These are phyloP conservation scores for Dendropsophus ebraccatus DNA, from an alignment of 2,113 vertebrate species.

Conservation along the genomic window DNA sequence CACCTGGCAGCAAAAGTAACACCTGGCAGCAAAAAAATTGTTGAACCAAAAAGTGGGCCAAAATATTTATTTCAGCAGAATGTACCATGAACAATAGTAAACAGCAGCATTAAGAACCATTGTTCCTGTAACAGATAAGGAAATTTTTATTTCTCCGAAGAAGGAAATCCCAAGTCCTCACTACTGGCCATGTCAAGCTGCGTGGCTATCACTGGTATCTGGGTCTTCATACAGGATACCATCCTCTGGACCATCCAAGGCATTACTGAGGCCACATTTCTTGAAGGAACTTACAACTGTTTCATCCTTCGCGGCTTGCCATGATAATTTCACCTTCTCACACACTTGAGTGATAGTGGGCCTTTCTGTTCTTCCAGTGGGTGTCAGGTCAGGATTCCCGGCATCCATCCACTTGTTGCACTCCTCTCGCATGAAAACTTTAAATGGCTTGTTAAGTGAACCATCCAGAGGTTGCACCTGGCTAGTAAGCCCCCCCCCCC, in stretches of 20 bases:
- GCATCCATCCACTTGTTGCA: slow-evolving; percentile 28
- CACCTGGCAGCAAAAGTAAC: too few relatives aligned
- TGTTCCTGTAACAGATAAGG: too few relatives aligned
- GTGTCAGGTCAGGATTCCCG: neutral
- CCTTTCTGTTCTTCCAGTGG: too few relatives aligned
- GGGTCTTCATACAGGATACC: neutral
- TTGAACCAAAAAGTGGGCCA: too few relatives aligned
- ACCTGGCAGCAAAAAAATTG: too few relatives aligned
- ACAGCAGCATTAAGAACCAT: too few relatives aligned
- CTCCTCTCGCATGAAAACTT: slow-evolving; percentile 22
- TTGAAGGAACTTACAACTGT: neutral
- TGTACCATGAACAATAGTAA: too few relatives aligned
- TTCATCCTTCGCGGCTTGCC: neutral
- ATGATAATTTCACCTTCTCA: slow-evolving; percentile 16
- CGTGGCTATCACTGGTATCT: neutral
- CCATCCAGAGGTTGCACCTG: slow-evolving; percentile 34
- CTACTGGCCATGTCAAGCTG: neutral
- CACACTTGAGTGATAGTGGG: neutral
- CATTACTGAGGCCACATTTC: neutral
- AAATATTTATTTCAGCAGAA: too few relatives aligned
- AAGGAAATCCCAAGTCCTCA: too few relatives aligned
- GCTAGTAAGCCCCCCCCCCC: neutral
- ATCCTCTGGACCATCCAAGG: neutral
- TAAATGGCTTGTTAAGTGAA: slow-evolving; percentile 31
- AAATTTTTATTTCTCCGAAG: too few relatives aligned